Percentiles rank a stretch among this genome's conserved stretches.
Evolutionary conservation across 2,797 vertebrate genomes (phyloP).

Genomic region (Acrocephalus scirpaceus): DNA sequence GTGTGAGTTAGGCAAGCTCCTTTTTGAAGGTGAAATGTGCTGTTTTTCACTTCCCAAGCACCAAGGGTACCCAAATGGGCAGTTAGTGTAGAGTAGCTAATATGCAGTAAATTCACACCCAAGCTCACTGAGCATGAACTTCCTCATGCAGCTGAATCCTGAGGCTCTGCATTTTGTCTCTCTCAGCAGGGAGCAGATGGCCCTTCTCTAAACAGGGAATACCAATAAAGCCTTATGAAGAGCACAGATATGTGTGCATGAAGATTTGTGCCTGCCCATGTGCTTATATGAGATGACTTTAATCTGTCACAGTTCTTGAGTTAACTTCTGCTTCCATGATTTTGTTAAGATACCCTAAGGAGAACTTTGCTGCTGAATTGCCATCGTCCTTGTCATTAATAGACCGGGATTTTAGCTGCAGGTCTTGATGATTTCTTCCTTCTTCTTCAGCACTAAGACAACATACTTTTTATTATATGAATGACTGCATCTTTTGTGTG

Average conservation of each 20-base stretch:
- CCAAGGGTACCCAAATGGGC: neutral
- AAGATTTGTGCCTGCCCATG: neutral
- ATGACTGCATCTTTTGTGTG: neutral
- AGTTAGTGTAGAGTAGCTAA: neutral
- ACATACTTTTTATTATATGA: neutral
- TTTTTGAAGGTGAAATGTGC: neutral
- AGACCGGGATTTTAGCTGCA: neutral
- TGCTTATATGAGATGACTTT: neutral
- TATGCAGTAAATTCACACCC: constrained; percentile 20
- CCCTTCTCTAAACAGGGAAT: neutral
- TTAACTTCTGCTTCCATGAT: neutral
- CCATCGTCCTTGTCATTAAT: neutral
- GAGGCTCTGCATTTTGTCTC: constrained; percentile 39
- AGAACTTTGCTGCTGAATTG: neutral
- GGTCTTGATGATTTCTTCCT: neutral
- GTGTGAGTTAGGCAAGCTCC: neutral
- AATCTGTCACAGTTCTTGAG: neutral
- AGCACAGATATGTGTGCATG: neutral
- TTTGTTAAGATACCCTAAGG: neutral
- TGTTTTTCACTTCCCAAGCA: neutral
- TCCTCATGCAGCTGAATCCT: neutral
- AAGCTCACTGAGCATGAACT: neutral
- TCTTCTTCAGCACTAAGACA: neutral
- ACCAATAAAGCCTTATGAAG: neutral
- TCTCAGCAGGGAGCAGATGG: constrained; percentile 37